Percentiles rank a stretch among this genome's conserved stretches.
phyloP scores from a whole-genome alignment of 2,113 vertebrate species.

The Elaphurus davidianus region DNA sequence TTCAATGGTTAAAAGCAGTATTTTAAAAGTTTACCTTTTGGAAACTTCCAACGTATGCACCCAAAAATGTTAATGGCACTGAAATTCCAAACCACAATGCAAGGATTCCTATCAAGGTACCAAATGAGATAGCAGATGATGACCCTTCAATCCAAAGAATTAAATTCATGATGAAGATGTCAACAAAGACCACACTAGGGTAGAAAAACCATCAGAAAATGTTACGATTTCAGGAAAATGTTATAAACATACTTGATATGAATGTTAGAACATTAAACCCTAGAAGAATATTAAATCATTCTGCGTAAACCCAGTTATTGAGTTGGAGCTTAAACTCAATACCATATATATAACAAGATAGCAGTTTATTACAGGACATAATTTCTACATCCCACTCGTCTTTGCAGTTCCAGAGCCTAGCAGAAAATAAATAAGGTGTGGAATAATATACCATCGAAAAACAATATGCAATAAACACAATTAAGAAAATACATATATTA shows the following conservation, averaged over 20 bases:
- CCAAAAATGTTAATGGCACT: constrained; percentile 90
- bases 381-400: constrained; percentile 11
- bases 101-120: constrained; percentile 88
- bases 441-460: background rate
- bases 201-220: background rate
- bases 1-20: background rate
- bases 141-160: constrained; percentile 94
- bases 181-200: constrained; percentile 90
- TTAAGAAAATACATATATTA: background rate
- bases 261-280: background rate
- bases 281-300: constrained; percentile 9
- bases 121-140: constrained; percentile 91
- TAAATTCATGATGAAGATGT: constrained; percentile 95
- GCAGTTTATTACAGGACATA: background rate
- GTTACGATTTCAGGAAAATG: background rate
- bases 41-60: constrained; percentile 93
- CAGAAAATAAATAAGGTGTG: constrained; percentile 14
- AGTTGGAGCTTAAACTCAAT: background rate
- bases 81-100: constrained; percentile 95
- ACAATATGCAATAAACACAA: background rate
- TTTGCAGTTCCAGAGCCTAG: background rate
- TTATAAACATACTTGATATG: background rate
- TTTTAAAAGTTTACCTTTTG: constrained; percentile 82
- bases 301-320: background rate
- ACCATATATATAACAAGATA: background rate